These are phyloP conservation scores for Heteronetta atricapilla DNA, from an alignment of 2,113 vertebrate genomes.

Conservation along the genomic window DNA sequence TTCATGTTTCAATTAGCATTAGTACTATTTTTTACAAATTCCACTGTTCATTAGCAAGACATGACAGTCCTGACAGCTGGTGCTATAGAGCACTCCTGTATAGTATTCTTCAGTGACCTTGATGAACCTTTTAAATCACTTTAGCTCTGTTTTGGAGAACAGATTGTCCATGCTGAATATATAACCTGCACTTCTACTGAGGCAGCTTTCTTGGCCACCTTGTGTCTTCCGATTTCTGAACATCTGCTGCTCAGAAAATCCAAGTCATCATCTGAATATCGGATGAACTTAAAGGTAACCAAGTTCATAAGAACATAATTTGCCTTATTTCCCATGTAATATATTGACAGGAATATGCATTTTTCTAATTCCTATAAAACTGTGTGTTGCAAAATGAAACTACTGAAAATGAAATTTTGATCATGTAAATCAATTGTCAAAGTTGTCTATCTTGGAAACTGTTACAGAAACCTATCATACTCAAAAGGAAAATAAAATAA, in stretches of 20 bases:
- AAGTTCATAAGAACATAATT: neutral
- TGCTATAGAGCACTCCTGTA: slow-evolving; percentile 24
- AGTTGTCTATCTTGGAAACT: neutral
- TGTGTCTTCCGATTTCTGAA: slow-evolving; percentile 20
- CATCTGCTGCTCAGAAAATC: slow-evolving; percentile 45
- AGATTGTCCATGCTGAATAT: slow-evolving; percentile 54
- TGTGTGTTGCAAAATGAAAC: neutral
- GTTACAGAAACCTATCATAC: too few relatives aligned
- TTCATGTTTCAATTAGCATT: slow-evolving; percentile 35
- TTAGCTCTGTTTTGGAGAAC: slow-evolving; percentile 54
- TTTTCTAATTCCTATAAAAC: neutral
- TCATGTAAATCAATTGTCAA: neutral
- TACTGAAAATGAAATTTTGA: neutral
- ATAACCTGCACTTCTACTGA: slow-evolving; percentile 41
- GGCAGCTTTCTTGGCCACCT: slow-evolving; percentile 35
- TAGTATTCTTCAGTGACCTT: slow-evolving; percentile 46
- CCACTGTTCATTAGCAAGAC: slow-evolving; percentile 41
- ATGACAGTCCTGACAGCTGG: slow-evolving; percentile 49
- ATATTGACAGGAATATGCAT: neutral
- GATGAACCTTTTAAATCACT: slow-evolving; percentile 58
- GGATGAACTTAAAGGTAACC: neutral
- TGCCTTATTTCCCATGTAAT: neutral
- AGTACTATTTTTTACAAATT: slow-evolving; percentile 33
- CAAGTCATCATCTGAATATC: slow-evolving; percentile 17
- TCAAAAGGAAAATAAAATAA: too few relatives aligned